Conservation (phyloP, 1,140 invertebrate genomes). For the Trichonephila clavipes region DNA sequence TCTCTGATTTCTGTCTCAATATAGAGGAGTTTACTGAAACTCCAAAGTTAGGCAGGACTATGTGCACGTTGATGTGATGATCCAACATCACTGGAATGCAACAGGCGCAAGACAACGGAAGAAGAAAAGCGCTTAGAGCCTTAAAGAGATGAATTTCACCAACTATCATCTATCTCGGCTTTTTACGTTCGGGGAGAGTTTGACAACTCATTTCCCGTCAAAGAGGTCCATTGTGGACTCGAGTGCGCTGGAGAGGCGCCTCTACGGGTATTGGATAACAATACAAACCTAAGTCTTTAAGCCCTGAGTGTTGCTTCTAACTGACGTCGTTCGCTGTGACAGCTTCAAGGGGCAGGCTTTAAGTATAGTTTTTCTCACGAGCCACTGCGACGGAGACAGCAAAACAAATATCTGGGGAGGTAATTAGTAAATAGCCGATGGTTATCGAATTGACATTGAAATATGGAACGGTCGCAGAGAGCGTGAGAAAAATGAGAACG, state of each 20-base stretch:
- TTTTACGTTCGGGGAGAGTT: not conserved
- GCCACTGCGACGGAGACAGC: not conserved
- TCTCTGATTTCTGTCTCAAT: no score
- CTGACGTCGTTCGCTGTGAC: not conserved
- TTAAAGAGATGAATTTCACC: not conserved
- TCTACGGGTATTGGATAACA: not conserved
- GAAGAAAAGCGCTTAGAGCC: not conserved
- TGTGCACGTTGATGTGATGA: not conserved
- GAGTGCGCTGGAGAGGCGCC: not conserved
- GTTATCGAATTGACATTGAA: no score
- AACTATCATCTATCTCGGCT: not conserved
- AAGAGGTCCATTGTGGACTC: not conserved
- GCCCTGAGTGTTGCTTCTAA: not conserved
- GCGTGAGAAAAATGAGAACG: no score
- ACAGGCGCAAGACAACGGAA: not conserved
- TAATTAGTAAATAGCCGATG: no score
- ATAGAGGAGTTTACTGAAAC: not conserved
- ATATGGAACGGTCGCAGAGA: no score
- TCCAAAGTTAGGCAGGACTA: not conserved
- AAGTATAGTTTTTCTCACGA: slow-evolving; percentile 11
- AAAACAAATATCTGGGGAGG: not conserved
- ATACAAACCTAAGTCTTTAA: not conserved
- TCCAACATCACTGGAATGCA: not conserved
- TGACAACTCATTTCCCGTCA: not conserved
- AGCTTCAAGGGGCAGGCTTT: not conserved